Conservation (phyloP, 1,140 invertebrate species). For the Olivierus martensii region DNA sequence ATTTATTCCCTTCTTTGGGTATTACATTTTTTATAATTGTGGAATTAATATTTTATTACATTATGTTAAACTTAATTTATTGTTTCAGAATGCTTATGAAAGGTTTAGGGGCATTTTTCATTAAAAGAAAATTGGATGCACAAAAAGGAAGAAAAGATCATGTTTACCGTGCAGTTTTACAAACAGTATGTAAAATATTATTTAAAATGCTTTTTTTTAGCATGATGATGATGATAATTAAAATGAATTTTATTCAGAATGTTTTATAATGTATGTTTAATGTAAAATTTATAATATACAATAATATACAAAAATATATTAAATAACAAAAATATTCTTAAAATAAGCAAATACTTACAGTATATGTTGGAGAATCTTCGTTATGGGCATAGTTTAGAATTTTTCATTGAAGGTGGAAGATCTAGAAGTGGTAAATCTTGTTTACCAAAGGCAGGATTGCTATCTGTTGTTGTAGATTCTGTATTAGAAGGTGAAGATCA, state of each 20-base stretch:
- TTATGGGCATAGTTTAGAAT: constrained; percentile 77
- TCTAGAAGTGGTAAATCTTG: constrained; percentile 78
- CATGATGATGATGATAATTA: no score
- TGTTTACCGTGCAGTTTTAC: constrained; percentile 70
- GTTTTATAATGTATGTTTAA: no score
- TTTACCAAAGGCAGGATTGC: constrained; percentile 75
- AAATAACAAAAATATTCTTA: no score
- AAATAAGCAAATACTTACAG: no score
- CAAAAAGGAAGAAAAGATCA: constrained; percentile 54
- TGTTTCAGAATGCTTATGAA: constrained; percentile 47
- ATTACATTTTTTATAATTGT: neutral
- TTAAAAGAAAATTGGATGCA: constrained; percentile 67
- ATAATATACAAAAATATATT: no score
- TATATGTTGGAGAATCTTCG: constrained; percentile 72
- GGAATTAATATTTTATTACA: neutral
- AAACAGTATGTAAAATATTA: constrained; percentile 34
- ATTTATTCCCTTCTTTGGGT: constrained; percentile 73
- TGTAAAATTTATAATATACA: no score
- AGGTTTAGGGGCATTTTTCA: constrained; percentile 84
- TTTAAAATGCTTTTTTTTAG: neutral
- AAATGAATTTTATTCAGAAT: no score
- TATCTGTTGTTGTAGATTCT: constrained; percentile 86
- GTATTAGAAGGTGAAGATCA: constrained; percentile 49
- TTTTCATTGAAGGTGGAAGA: constrained; percentile 87
- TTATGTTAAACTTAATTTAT: neutral